Base-by-base conservation (phyloP, 2,888 invertebrate genomes). In the Sphecodes monilicornis region DNA sequence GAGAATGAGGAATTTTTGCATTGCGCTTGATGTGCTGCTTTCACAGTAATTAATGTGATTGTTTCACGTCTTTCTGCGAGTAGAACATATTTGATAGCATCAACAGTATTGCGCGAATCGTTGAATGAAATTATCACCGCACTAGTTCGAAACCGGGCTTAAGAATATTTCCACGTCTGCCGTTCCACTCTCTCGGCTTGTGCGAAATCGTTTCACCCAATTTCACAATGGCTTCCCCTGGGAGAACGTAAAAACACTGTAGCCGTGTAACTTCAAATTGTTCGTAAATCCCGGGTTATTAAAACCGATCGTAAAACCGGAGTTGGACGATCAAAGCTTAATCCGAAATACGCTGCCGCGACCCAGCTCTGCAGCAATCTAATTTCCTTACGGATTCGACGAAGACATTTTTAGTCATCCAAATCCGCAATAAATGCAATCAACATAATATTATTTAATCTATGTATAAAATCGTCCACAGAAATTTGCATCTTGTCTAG, bases 231-330 rank as follows among this genome's bases (percentile, higher is more conserved):
- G 66, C 4, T 11, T 66, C 36, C 66, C 66, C n/a, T 11, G 66
- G 36, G 66, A 66, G 36, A 60, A 60, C 66, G 39, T 66, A 66
- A 69, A 70, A 70, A 70, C 70, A 70, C 41, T 70, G 70, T 46
- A 29, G 10, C 43, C 46, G 43, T 43, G 70, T 43, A 43, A 70
- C 43, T 43, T 43, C 29, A 70, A 29, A 70, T 29, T 43, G 43
- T 70, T 43, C 43, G 70, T 70, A 43, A 70, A 70, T 43, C 70
- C 43, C 1, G 43, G 70, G 43, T 70, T 70, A 43, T 70, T 70
- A 70, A 70, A 70, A 70, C 36, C 66, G 66, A 66, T 66, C 66
- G 66, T 66, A 66, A 66, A 66, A 66, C 66, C 36, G 66, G 66
- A 66, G 66, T 39, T 22, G 66, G 32, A 66, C 66, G 66, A 66